These are phyloP conservation scores for Centropus unirufus DNA, from an alignment of 2,113 vertebrate species.

Conservation along the genomic window DNA sequence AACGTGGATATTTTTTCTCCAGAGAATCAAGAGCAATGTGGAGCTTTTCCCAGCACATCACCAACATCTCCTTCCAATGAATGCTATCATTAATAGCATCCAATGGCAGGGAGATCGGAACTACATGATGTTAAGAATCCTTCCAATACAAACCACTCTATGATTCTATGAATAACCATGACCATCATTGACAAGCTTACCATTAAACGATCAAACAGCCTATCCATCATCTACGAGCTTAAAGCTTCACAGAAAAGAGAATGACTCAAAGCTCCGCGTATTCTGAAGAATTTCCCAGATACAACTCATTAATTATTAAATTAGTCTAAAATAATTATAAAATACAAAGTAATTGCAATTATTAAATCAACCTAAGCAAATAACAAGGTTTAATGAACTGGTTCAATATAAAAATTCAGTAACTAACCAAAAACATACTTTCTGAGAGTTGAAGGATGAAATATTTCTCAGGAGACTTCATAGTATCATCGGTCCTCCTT, in stretches of 20 bases:
- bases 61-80: background rate
- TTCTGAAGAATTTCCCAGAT: background rate
- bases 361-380: background rate
- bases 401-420: background rate
- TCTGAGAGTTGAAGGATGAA: background rate
- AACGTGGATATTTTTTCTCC: background rate
- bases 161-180: background rate
- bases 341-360: background rate
- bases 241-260: background rate
- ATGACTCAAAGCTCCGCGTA: background rate
- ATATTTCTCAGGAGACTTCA: background rate
- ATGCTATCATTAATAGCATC: background rate
- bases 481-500: background rate
- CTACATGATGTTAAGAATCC: too few relatives aligned
- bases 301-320: background rate
- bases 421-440: background rate
- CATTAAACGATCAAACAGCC: background rate
- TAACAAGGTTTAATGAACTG: background rate
- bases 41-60: background rate
- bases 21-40: background rate
- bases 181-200: background rate
- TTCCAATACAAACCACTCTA: too few relatives aligned
- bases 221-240: background rate
- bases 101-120: too few relatives aligned
- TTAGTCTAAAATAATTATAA: background rate